Evolutionary conservation across 2,888 invertebrate species (phyloP).

Genomic region (Slavum lentiscoides): DNA sequence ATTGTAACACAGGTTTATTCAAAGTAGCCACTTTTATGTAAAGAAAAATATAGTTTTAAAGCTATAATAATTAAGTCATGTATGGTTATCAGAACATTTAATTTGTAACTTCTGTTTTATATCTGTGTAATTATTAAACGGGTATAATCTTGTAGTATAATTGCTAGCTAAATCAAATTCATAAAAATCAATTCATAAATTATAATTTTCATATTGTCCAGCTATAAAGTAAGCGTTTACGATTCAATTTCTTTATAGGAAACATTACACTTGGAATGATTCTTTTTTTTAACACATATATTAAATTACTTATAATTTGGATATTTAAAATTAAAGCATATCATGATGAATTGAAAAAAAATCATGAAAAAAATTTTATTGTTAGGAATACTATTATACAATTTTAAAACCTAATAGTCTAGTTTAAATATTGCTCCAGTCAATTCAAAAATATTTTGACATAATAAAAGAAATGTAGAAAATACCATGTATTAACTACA

Average conservation of each 20-base stretch:
- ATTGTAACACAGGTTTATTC: neutral
- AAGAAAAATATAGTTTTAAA: neutral
- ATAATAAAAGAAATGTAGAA: too few species aligned
- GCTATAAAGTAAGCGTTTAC: neutral
- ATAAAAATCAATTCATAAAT: neutral
- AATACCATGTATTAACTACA: neutral
- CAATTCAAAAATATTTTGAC: too few species aligned
- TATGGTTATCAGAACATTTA: constrained; percentile 3
- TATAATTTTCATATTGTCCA: neutral
- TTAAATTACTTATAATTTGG: neutral
- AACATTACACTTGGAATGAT: neutral
- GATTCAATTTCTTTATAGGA: neutral
- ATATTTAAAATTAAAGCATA: too few species aligned
- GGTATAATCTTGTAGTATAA: neutral
- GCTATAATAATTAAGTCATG: neutral
- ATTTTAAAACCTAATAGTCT: too few species aligned
- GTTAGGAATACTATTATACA: too few species aligned
- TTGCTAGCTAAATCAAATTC: neutral
- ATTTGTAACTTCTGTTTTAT: constrained; percentile 24
- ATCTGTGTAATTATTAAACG: neutral
- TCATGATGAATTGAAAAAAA: too few species aligned
- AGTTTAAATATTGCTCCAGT: too few species aligned
- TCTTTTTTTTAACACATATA: neutral
- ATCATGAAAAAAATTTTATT: too few species aligned
- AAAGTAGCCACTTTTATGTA: neutral